Evolutionary conservation across 2,888 invertebrate genomes (phyloP).

Genomic region (Griposia aprilina): DNA sequence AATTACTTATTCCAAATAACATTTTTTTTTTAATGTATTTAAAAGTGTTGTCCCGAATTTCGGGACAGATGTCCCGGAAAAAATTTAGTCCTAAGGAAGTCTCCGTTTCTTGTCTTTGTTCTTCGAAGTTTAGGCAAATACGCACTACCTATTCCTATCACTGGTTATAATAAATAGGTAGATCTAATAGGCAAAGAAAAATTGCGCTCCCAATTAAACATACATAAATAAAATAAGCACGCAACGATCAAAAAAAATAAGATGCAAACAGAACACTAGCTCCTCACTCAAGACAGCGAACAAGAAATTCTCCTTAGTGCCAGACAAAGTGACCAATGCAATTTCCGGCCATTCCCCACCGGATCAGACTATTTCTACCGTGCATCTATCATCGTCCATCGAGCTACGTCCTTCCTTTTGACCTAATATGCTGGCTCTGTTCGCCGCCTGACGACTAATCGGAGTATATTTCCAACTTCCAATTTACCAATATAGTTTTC

Average conservation of each 20-base stretch:
- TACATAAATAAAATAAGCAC: background rate
- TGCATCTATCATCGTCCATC: conserved; percentile 63
- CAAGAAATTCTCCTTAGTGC: conserved; percentile 36
- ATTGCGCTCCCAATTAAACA: background rate
- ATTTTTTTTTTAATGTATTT: no score
- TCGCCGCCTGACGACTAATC: conserved; percentile 15
- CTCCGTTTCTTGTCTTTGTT: no score
- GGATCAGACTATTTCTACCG: conserved; percentile 62
- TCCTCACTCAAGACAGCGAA: conserved; percentile 23
- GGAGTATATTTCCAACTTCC: conserved; percentile 37
- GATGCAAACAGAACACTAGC: background rate
- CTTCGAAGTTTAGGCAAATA: no score
- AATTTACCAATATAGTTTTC: conserved; percentile 43
- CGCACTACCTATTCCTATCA: no score
- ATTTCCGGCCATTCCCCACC: conserved; percentile 62
- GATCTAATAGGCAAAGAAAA: background rate
- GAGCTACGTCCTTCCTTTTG: conserved; percentile 60
- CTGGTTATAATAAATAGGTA: no score
- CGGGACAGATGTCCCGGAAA: no score
- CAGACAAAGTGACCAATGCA: conserved; percentile 60
- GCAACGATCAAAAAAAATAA: background rate
- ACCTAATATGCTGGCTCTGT: conserved; percentile 54
- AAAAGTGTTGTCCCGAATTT: no score
- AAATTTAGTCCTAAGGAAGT: no score
- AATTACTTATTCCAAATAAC: no score